A percentile compares a stretch with the other conserved stretches of the same genome.
These are phyloP conservation scores for Vollenhovia emeryi DNA, from an alignment of 1,140 invertebrate genomes.

Conservation along the genomic window DNA sequence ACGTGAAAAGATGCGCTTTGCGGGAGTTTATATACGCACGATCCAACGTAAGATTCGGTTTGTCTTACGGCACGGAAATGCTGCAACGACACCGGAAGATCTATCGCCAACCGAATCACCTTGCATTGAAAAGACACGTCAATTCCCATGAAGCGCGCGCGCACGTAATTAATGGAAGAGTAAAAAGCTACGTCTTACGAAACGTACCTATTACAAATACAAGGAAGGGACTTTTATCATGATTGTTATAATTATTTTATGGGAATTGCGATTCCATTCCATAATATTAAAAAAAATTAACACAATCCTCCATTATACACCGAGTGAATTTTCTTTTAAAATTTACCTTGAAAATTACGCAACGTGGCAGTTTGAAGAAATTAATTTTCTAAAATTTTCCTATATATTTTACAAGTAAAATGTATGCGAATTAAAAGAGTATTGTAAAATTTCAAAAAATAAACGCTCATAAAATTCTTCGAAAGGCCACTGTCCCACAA, in stretches of 20 bases:
- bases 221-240: neutral
- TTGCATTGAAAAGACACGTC: neutral
- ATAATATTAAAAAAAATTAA: no score
- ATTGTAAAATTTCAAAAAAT: no score
- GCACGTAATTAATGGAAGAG: neutral
- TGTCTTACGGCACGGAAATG: slow-evolving; percentile 14
- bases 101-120: neutral
- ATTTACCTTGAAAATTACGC: no score
- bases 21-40: neutral
- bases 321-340: no score
- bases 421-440: no score
- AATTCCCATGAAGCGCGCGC: neutral
- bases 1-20: slow-evolving; percentile 49
- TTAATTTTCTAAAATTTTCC: no score
- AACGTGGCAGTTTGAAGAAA: no score
- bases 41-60: slow-evolving; percentile 27
- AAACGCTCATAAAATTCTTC: no score
- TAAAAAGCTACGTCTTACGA: neutral
- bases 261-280: neutral
- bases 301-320: no score
- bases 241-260: neutral
- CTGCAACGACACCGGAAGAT: neutral
- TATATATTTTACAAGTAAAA: no score
- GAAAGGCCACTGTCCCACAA: no score
- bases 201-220: neutral